phyloP scores from a whole-genome alignment of 2,797 vertebrate species.

The Xerus rutilus region DNA sequence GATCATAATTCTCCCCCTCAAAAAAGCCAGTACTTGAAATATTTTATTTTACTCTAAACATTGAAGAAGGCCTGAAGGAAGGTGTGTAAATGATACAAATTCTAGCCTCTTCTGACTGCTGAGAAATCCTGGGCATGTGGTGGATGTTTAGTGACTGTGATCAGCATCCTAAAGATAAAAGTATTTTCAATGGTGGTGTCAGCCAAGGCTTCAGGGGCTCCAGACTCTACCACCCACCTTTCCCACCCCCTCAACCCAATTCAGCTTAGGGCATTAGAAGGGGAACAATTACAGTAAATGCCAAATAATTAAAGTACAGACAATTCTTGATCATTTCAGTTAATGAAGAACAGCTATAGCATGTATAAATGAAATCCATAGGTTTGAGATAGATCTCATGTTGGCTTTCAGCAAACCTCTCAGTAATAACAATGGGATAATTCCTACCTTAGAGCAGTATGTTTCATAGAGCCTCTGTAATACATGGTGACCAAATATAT shows the following conservation, averaged over 20 bases:
- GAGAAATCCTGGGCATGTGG: background rate
- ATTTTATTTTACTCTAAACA: conserved; percentile 42
- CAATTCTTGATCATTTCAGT: conserved; percentile 55
- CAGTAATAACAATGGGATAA: background rate
- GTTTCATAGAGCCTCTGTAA: background rate
- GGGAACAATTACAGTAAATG: conserved; percentile 59
- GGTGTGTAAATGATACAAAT: background rate
- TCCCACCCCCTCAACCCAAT: background rate
- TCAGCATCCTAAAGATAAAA: conserved; percentile 4
- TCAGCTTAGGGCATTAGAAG: conserved; percentile 49
- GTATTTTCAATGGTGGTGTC: background rate
- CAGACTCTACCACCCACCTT: background rate
- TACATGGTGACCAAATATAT: background rate
- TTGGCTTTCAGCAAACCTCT: conserved; percentile 42
- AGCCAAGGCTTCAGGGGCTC: background rate
- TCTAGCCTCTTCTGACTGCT: background rate
- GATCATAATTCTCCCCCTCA: background rate
- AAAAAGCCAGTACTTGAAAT: background rate
- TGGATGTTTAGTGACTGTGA: background rate
- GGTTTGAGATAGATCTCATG: conserved; percentile 9
- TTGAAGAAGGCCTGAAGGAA: background rate
- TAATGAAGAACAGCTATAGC: conserved; percentile 60
- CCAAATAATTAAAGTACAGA: conserved; percentile 54
- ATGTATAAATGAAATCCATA: conserved; percentile 31
- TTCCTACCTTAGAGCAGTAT: background rate